Conservation (phyloP, 2,797 vertebrate species). For the Allobates femoralis region DNA sequence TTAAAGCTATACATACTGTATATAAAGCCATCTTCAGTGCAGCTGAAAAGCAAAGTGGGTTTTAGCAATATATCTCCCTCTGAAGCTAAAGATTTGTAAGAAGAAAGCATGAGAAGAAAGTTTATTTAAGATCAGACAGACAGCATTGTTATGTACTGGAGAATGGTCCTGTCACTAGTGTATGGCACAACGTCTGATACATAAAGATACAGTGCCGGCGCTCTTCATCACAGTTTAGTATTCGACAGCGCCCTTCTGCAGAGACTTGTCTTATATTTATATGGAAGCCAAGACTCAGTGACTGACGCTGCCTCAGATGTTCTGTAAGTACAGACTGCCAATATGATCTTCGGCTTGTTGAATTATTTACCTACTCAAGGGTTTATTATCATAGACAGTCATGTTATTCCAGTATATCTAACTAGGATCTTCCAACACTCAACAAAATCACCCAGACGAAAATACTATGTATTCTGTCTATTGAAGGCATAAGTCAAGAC, state of each 20-base stretch:
- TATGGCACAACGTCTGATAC: not conserved
- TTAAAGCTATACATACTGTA: constrained; percentile 7
- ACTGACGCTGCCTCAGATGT: not conserved
- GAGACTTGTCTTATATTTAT: not conserved
- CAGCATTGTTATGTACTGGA: not conserved
- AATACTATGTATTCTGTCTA: not conserved
- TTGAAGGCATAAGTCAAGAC: not conserved
- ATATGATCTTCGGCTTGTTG: not conserved
- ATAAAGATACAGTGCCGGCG: not conserved
- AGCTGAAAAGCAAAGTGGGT: constrained; percentile 1
- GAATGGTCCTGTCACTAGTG: not conserved
- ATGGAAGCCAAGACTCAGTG: not conserved
- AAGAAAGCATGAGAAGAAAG: not conserved
- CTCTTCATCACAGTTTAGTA: not conserved
- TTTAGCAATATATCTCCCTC: not conserved
- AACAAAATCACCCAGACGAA: not conserved
- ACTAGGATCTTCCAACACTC: not conserved
- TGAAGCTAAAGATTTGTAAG: not conserved
- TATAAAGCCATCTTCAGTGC: not conserved
- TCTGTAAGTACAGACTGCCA: not conserved
- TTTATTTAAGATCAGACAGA: not conserved
- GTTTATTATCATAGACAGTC: not conserved
- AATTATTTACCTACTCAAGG: not conserved
- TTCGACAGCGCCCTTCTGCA: not conserved
- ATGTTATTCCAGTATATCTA: not conserved